phyloP scores from a whole-genome alignment of 2,113 vertebrate genomes.

The Thamnaconus septentrionalis region DNA sequence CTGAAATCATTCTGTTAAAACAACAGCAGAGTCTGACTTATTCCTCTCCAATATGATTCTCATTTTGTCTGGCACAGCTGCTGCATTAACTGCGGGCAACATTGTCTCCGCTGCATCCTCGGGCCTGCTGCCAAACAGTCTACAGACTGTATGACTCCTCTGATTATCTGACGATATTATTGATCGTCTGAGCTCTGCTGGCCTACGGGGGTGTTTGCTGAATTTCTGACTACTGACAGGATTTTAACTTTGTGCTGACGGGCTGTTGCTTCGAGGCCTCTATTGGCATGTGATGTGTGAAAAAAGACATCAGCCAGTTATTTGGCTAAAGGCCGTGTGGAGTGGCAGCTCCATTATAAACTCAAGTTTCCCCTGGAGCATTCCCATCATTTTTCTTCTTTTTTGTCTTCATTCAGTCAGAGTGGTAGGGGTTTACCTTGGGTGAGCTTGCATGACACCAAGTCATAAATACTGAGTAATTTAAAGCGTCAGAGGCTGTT shows the following conservation, averaged over 20 bases:
- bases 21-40: no score
- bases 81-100: no score
- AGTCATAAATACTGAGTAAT: constrained; percentile 32
- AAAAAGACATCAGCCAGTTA: constrained; percentile 30
- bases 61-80: no score
- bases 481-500: constrained; percentile 7
- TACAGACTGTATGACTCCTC: no score
- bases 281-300: constrained; percentile 47
- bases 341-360: constrained; percentile 38
- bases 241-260: constrained; percentile 12
- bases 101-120: no score
- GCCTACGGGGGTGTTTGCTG: background rate
- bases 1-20: no score
- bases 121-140: no score
- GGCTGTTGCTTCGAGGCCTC: constrained; percentile 21
- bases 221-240: background rate
- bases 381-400: background rate
- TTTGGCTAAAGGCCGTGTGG: constrained; percentile 35
- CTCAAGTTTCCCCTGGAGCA: constrained; percentile 22
- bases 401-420: constrained; percentile 21
- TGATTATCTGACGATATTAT: no score
- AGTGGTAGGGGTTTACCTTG: constrained; percentile 12
- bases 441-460: constrained; percentile 23
- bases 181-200: constrained; percentile 33
- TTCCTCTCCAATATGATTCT: no score